Evolutionary conservation across 1,140 invertebrate genomes (phyloP).

Genomic region (Tetragnatha versicolor): DNA sequence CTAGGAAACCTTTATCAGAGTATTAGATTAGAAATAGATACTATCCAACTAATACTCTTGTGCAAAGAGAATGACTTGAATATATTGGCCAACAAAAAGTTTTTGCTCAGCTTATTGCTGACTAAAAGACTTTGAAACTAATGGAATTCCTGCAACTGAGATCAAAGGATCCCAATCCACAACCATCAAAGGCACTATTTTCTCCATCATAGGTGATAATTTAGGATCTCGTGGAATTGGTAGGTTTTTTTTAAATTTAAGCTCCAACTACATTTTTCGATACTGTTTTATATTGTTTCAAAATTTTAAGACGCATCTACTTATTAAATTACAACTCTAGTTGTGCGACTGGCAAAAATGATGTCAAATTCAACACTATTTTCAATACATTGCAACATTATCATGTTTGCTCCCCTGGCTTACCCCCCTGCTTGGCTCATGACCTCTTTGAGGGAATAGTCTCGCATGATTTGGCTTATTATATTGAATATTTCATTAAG

Average conservation of each 20-base stretch:
- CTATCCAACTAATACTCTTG: not conserved
- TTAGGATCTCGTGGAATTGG: not conserved
- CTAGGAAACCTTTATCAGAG: not conserved
- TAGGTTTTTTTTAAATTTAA: slow-evolving; percentile 6
- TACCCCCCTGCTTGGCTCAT: not conserved
- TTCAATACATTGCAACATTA: not conserved
- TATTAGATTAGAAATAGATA: not conserved
- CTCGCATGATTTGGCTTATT: slow-evolving; percentile 3
- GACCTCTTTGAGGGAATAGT: slow-evolving; percentile 21
- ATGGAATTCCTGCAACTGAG: not conserved
- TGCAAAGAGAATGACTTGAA: slow-evolving; percentile 10
- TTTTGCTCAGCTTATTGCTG: not conserved
- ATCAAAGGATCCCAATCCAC: no score
- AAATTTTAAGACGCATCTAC: not conserved
- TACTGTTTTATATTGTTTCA: not conserved
- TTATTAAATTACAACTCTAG: not conserved
- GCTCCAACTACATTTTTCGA: not conserved
- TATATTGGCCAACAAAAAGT: not conserved
- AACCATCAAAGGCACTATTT: slow-evolving; percentile 2
- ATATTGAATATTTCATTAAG: slow-evolving; percentile 12
- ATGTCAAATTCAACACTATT: not conserved
- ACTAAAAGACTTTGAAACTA: slow-evolving; percentile 8
- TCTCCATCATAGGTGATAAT: not conserved
- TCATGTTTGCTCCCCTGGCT: slow-evolving; percentile 6
- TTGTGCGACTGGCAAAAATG: not conserved